Evolutionary conservation across 2,888 invertebrate species (phyloP), one percentile per base, ranked within the genome.

Genomic region (Pyralis farinalis): DNA sequence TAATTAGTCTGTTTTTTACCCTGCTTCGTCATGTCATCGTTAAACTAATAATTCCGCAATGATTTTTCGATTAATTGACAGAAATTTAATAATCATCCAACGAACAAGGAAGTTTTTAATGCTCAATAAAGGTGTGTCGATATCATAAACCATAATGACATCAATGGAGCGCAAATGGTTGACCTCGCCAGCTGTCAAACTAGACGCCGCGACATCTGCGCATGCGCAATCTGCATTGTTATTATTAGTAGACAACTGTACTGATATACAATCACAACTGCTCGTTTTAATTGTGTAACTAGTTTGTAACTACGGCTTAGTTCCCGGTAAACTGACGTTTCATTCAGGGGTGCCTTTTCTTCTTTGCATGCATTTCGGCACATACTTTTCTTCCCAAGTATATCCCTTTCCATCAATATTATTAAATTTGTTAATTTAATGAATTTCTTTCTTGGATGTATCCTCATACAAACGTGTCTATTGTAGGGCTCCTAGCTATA

Each of bases 161-260:
- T 30, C 21, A 37, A 28, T 37, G 9, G 12, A 20, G 10, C 34
- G 28, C 47, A 49, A 49, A 47, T 36, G 27, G 31, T 7, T 40
- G 50, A 29, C 32, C 45, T 46, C 50, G 47, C 38, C 53, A 60
- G 57, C 58, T 56, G 63, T 57, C 61, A 50, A 49, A 49, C 27
- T 28, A 32, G 31, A 38, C 43, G 33, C 37, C 11, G 37, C 44
- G 48, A 58, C 63, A 65, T 61, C 61, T 64, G 63, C 55, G 58
- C 52, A 11, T 37, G 38, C 43, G 42, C 56, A 51, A 50, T 53
- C 48, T 34, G 55, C 49, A 54, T 48, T 51, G 51, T 51, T 56
- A 51, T 48, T 46, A 44, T 55, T 52, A 53, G 55, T 58, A 57
- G 42, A 46, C 43, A 40, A 39, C 40, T 43, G 43, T 43, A 42